Evolutionary conservation across 92 coral and sea anemone species (phyloP).

Genomic region (Paramuricea clavata): DNA sequence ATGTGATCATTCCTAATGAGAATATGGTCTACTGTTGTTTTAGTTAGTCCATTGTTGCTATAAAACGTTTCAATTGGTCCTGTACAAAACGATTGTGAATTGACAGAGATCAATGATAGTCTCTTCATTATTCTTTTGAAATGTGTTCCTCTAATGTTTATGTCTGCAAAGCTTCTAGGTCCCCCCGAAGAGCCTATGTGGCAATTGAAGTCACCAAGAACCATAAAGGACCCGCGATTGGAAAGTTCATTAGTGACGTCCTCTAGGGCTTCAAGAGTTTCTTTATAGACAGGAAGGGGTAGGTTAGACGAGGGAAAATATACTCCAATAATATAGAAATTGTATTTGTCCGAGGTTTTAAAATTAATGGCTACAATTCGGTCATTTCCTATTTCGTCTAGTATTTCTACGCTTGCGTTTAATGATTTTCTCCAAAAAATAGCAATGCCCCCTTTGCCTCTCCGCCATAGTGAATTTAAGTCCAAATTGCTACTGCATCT

Average conservation of each 20-base stretch:
- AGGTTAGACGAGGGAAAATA: neutral
- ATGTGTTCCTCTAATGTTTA: no score
- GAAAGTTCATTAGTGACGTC: neutral
- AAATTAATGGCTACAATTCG: neutral
- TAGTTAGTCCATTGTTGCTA: neutral
- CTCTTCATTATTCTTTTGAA: no score
- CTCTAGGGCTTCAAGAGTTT: neutral
- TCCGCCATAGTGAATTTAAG: neutral
- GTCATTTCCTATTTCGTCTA: neutral
- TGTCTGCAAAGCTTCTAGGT: no score
- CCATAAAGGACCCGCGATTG: neutral
- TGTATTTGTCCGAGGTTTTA: neutral
- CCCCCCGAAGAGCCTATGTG: neutral
- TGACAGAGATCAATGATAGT: no score
- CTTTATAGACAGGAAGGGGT: neutral
- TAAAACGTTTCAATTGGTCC: neutral
- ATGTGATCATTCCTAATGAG: neutral
- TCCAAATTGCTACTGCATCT: neutral
- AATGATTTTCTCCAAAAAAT: neutral
- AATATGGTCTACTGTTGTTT: neutral
- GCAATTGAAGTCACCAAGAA: neutral
- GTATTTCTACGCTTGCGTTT: no score
- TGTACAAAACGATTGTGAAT: no score
- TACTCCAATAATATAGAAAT: constrained; percentile 4
- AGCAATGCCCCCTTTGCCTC: neutral